phyloP scores from a whole-genome alignment of 2,888 invertebrate species.

The Aproaerema taeniolella region DNA sequence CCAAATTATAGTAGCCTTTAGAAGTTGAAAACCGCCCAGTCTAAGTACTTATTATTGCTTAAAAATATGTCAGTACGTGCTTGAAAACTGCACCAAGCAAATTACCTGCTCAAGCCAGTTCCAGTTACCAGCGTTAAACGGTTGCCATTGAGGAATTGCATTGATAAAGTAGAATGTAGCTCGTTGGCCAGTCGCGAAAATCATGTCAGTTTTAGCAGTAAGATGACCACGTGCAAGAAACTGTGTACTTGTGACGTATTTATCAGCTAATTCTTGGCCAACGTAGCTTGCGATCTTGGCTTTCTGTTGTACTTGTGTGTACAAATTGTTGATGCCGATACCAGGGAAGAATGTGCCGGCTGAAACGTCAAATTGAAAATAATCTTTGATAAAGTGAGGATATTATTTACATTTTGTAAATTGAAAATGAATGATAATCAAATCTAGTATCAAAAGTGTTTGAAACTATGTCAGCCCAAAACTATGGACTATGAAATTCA shows the following conservation, averaged over 20 bases:
- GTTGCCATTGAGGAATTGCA: constrained; percentile 82
- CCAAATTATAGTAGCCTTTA: too few relatives aligned
- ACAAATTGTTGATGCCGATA: constrained; percentile 47
- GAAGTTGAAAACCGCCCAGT: too few relatives aligned
- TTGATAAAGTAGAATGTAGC: constrained; percentile 81
- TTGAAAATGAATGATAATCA: too few relatives aligned
- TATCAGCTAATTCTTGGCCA: constrained; percentile 47
- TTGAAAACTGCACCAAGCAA: neutral
- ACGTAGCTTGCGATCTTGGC: constrained; percentile 39
- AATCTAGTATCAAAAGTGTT: too few relatives aligned
- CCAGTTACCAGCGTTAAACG: constrained; percentile 80
- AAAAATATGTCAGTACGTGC: too few relatives aligned
- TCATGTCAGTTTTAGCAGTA: constrained; percentile 78
- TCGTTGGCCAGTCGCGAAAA: constrained; percentile 77
- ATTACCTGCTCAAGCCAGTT: constrained; percentile 63
- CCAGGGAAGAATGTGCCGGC: constrained; percentile 71
- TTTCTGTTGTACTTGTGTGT: constrained; percentile 56
- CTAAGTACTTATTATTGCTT: too few relatives aligned
- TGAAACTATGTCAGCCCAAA: too few relatives aligned
- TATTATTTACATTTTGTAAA: constrained; percentile 14
- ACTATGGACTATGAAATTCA: too few relatives aligned
- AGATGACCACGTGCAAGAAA: constrained; percentile 79
- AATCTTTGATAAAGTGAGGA: neutral
- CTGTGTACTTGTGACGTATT: constrained; percentile 60
- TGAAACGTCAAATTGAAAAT: constrained; percentile 23